phyloP scores from a whole-genome alignment of 2,797 vertebrate genomes.

The Scarus forsteni region DNA sequence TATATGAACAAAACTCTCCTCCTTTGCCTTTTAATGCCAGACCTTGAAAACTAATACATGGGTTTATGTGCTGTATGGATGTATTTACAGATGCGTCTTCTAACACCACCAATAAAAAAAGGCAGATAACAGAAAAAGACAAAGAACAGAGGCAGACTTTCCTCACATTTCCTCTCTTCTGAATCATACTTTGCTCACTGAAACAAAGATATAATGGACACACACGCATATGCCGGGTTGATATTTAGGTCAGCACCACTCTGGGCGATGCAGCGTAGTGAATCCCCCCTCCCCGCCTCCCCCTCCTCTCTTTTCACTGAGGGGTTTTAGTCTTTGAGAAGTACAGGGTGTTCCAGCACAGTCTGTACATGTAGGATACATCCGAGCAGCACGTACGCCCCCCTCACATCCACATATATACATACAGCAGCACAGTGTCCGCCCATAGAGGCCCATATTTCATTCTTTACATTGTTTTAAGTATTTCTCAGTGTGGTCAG shows the following conservation, averaged over 20 bases:
- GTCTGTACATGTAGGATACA: constrained; percentile 34
- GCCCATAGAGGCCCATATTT: not conserved
- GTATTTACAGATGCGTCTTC: not conserved
- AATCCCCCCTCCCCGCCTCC: not conserved
- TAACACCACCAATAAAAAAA: not conserved
- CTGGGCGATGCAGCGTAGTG: not conserved
- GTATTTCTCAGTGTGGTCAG: not conserved
- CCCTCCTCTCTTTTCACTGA: constrained; percentile 29
- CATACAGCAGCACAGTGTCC: not conserved
- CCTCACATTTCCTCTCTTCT: too few relatives aligned
- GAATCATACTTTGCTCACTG: not conserved
- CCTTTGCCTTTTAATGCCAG: too few relatives aligned
- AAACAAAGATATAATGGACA: not conserved
- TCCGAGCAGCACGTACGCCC: not conserved
- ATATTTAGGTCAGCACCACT: constrained; percentile 53
- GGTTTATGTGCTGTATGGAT: not conserved
- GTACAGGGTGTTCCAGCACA: constrained; percentile 65
- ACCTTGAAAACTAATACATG: too few relatives aligned
- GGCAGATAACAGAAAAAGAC: not conserved
- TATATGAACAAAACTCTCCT: too few relatives aligned
- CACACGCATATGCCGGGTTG: not conserved
- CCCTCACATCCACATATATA: constrained; percentile 9
- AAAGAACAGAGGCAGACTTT: not conserved
- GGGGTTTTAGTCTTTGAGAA: constrained; percentile 40
- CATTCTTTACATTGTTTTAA: constrained; percentile 24